A percentile compares a stretch with the other conserved stretches of the same genome.
Conservation (phyloP, 2,888 invertebrate species). For the Nephrotoma guestfalica region DNA sequence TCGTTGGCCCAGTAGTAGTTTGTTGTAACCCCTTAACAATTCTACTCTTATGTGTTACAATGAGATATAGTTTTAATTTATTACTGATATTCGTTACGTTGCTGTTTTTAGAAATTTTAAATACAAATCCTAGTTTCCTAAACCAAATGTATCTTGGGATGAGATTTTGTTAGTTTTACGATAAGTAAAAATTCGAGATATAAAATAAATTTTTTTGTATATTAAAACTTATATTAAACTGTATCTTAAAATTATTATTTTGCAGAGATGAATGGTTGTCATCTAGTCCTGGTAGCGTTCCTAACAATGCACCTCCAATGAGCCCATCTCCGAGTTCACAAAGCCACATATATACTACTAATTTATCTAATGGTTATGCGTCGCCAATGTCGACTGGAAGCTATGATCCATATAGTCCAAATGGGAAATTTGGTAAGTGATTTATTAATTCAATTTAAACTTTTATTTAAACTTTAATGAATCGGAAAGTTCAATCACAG, state of each 20-base stretch:
- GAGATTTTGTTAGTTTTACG: no score
- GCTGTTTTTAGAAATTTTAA: no score
- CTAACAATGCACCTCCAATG: slow-evolving; percentile 44
- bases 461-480: not conserved
- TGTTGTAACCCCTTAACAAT: no score
- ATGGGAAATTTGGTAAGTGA: slow-evolving; percentile 72
- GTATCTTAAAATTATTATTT: not conserved
- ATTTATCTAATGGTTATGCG: slow-evolving; percentile 56
- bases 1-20: no score
- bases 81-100: no score
- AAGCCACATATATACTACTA: slow-evolving; percentile 29
- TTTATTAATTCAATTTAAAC: not conserved
- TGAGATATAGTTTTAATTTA: no score
- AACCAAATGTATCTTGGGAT: no score
- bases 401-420: slow-evolving; percentile 82
- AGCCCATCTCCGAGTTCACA: slow-evolving; percentile 52
- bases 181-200: no score
- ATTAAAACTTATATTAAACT: not conserved
- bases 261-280: slow-evolving; percentile 46
- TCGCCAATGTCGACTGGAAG: slow-evolving; percentile 77
- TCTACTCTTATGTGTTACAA: no score
- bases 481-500: no score
- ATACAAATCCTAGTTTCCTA: no score
- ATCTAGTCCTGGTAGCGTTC: slow-evolving; percentile 41
- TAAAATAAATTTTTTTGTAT: no score